A percentile compares a stretch with the other conserved stretches of the same genome.
Evolutionary conservation across 2,888 invertebrate genomes (phyloP).

Genomic region (Orthosia gracilis): DNA sequence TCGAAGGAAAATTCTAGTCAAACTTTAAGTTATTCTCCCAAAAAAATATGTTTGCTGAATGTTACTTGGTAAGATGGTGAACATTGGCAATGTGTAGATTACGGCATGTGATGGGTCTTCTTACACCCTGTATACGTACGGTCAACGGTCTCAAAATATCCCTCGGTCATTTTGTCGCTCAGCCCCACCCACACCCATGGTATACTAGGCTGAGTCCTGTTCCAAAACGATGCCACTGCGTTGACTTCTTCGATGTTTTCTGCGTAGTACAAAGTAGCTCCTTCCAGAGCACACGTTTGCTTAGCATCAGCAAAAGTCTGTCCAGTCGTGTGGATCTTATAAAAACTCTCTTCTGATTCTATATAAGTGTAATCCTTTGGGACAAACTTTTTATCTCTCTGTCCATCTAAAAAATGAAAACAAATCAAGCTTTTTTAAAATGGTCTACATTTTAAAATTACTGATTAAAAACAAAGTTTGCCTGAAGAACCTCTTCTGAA

Average conservation of each 20-base stretch:
- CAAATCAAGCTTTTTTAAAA: too few relatives aligned
- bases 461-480: too few relatives aligned
- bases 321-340: constrained; percentile 12
- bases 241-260: constrained; percentile 2
- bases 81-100: too few relatives aligned
- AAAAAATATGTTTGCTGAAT: too few relatives aligned
- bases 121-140: constrained; percentile 2
- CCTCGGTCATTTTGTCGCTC: constrained; percentile 6
- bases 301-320: constrained; percentile 1
- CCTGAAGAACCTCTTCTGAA: too few relatives aligned
- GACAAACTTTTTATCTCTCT: constrained; percentile 1
- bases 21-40: too few relatives aligned
- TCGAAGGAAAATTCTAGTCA: too few relatives aligned
- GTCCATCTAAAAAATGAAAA: neutral
- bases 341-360: constrained; percentile 11
- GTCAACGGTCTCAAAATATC: constrained; percentile 19
- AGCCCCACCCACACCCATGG: constrained; percentile 15
- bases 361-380: constrained; percentile 69
- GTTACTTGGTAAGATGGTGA: too few relatives aligned
- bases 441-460: too few relatives aligned
- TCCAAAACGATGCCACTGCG: constrained; percentile 24
- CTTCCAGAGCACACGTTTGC: neutral
- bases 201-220: constrained; percentile 12
- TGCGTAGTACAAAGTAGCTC: constrained; percentile 14
- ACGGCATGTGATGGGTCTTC: too few relatives aligned